Evolutionary conservation across 2,888 invertebrate species (phyloP), one percentile per base, ranked within the genome.

Genomic region (Dryomyza anilis): DNA sequence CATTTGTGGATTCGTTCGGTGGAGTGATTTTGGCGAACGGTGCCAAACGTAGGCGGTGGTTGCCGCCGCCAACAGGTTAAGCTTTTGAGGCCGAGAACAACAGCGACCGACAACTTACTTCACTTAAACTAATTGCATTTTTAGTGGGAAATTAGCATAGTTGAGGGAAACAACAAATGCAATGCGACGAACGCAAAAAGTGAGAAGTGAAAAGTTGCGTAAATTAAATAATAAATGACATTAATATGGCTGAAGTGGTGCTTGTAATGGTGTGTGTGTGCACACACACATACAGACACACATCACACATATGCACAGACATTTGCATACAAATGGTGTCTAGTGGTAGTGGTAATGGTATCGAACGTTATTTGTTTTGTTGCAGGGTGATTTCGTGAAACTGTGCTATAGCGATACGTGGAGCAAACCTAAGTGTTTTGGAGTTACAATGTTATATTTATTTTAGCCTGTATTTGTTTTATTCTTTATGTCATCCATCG

Each of bases 381-480:
- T 43, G 46, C 56, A 63, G 60, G 69, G 65, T 71, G 71, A 71
- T 72, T 70, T 69, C 70, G 76, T 70, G 71, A 67, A 76, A 73
- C 72, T 76, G 74, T 76, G 75, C 75, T 77, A 74, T 76, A 76
- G 78, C 79, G 78, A 75, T 74, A 76, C 77, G 78, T 78, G 80
- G 77, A 76, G 78, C 74, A 74, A 78, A 77, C 78, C 73, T 74
- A 76, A 73, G 69, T 73, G 77, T 71, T 78, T 73, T 71, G 68
- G 70, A 74, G 76, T 78, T 78, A 76, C 77, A 79, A 78, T 75
- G 78, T 75, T 75, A 43, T 27, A 25, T 12, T 29, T 4, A 25
- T 5, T 36, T 29, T 52, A 59, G 43, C 27, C 36, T 30, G 45
- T 64, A 12, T 59, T 14, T 48, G 45, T 16, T 46, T 39, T 45